phyloP scores from a whole-genome alignment of 2,888 invertebrate species.

The Junonia oenone region DNA sequence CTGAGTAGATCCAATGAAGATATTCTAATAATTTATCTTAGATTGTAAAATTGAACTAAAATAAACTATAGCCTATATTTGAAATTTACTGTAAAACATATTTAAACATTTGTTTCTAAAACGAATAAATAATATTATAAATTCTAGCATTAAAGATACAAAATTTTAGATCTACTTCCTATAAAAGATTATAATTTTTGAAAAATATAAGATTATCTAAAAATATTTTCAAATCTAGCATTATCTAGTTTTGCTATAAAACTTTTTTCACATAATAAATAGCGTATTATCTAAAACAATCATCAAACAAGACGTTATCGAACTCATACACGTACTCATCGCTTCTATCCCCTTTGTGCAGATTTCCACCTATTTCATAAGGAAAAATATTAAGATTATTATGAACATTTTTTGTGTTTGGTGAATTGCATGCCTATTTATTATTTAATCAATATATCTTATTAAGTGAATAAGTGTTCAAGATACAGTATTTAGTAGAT shows the following conservation, averaged over 20 bases:
- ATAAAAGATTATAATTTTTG: slow-evolving; percentile 8
- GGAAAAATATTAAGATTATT: slow-evolving; percentile 35
- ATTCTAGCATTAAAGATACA: slow-evolving; percentile 16
- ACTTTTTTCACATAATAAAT: slow-evolving; percentile 11
- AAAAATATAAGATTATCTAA: slow-evolving; percentile 10
- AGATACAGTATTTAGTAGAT: no score
- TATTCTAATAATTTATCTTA: background rate
- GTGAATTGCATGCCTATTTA: background rate
- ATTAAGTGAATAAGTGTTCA: no score
- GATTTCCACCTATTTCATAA: slow-evolving; percentile 49
- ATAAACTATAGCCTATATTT: background rate
- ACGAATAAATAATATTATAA: background rate
- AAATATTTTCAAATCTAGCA: slow-evolving; percentile 20
- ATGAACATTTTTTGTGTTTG: background rate
- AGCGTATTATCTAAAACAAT: slow-evolving; percentile 25
- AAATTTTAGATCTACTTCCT: slow-evolving; percentile 13
- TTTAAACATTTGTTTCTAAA: background rate
- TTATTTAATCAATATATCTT: background rate
- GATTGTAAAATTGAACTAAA: background rate
- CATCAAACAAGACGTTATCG: slow-evolving; percentile 28
- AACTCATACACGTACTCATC: slow-evolving; percentile 50
- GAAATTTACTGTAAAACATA: background rate
- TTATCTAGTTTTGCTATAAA: slow-evolving; percentile 22
- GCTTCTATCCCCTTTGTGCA: slow-evolving; percentile 37
- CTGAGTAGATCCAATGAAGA: background rate